Percentiles rank a stretch among this genome's conserved stretches.
phyloP scores from a whole-genome alignment of 2,888 invertebrate species.

The Punctoribates punctum region DNA sequence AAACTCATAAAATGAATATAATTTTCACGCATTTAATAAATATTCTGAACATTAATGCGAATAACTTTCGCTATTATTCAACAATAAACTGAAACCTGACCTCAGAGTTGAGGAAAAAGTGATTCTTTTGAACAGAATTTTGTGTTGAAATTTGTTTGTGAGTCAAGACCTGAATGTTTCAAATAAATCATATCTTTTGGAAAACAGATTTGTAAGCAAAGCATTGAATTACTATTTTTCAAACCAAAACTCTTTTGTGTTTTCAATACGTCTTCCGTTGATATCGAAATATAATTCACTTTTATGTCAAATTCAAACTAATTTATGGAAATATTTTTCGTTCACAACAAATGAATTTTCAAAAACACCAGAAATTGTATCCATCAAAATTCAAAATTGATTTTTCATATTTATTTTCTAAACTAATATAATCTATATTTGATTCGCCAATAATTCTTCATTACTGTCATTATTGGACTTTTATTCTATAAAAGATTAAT shows the following conservation, averaged over 20 bases:
- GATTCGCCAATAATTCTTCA: not conserved
- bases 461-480: not conserved
- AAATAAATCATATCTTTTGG: not conserved
- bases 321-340: not conserved
- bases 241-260: not conserved
- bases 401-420: not conserved
- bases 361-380: too few species aligned
- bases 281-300: not conserved
- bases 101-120: too few species aligned
- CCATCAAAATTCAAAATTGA: not conserved
- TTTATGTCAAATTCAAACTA: not conserved
- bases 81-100: too few species aligned
- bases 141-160: too few species aligned
- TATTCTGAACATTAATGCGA: not conserved
- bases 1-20: too few species aligned
- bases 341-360: not conserved
- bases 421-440: slow-evolving; percentile 7
- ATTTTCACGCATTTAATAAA: not conserved
- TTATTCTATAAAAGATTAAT: not conserved
- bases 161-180: not conserved
- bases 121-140: too few species aligned
- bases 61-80: not conserved
- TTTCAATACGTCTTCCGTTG: not conserved
- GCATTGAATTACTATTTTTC: slow-evolving; percentile 10
- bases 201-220: not conserved